Conservation (phyloP, 2,797 vertebrate species). For the Cossypha niveicapilla region DNA sequence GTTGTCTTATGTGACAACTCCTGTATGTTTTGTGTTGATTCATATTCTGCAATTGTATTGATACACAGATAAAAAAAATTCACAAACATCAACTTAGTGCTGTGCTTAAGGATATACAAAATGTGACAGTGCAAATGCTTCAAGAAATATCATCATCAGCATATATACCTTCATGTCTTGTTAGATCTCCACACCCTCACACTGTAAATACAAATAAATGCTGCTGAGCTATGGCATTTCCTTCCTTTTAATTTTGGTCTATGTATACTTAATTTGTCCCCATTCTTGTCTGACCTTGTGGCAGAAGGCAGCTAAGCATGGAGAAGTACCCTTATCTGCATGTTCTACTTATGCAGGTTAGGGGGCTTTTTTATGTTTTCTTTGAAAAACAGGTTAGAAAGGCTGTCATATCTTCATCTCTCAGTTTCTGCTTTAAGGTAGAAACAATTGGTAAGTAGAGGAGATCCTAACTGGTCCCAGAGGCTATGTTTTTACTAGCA, state of each 20-base stretch:
- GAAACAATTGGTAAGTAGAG: background rate
- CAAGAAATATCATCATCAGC: background rate
- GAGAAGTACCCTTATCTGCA: background rate
- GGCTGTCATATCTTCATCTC: background rate
- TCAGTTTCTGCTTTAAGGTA: background rate
- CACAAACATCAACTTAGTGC: background rate
- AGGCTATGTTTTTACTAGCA: background rate
- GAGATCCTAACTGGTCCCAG: background rate
- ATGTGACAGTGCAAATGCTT: background rate
- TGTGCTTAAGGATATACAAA: background rate
- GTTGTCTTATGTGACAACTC: background rate
- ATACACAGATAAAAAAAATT: background rate
- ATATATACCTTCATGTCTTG: background rate
- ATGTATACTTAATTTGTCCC: background rate
- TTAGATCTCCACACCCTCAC: background rate
- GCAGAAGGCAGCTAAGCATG: background rate
- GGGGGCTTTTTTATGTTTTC: accelerated
- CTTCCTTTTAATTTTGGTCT: background rate
- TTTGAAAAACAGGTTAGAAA: background rate
- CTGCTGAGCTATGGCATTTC: background rate
- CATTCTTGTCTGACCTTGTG: background rate
- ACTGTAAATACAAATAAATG: background rate
- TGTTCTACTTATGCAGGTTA: background rate
- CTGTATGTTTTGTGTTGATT: background rate
- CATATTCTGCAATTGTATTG: background rate